Evolutionary conservation across 2,888 invertebrate genomes (phyloP).

Genomic region (Frankliniella fusca): DNA sequence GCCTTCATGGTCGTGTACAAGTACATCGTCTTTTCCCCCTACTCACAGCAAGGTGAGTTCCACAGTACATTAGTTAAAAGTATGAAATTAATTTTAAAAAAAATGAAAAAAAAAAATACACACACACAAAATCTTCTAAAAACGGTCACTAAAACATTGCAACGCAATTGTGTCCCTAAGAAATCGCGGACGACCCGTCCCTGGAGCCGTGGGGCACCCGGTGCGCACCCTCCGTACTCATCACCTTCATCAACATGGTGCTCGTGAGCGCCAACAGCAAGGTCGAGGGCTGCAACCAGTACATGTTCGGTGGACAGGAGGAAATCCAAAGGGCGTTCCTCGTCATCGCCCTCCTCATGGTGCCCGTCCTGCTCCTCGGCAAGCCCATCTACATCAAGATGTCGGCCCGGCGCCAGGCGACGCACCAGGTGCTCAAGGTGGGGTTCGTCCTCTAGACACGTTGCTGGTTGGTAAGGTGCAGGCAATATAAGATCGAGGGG

Average conservation of each 20-base stretch:
- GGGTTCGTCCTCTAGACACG: neutral
- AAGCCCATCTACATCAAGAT: slow-evolving; percentile 51
- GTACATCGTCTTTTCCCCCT: slow-evolving; percentile 65
- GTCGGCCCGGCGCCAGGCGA: slow-evolving; percentile 33
- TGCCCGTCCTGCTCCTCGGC: slow-evolving; percentile 53
- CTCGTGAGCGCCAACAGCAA: slow-evolving; percentile 44
- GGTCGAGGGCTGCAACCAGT: slow-evolving; percentile 36
- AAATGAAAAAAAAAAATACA: no score
- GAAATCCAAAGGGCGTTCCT: slow-evolving; percentile 49
- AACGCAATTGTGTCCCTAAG: neutral
- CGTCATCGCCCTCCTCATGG: slow-evolving; percentile 49
- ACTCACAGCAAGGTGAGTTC: slow-evolving; percentile 45
- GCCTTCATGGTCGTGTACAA: slow-evolving; percentile 88
- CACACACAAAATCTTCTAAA: no score
- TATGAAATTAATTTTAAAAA: no score
- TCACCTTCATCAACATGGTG: slow-evolving; percentile 60
- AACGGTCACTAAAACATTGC: no score
- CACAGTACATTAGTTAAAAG: no score
- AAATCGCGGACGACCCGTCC: neutral
- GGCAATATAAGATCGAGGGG: no score
- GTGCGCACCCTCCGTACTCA: slow-evolving; percentile 57
- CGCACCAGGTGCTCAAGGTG: neutral
- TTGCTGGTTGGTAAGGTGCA: no score
- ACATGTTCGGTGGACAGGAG: slow-evolving; percentile 44
- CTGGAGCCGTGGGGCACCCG: slow-evolving; percentile 39